phyloP scores from a whole-genome alignment of 2,797 vertebrate genomes.

The Enteromius fasciolatus region DNA sequence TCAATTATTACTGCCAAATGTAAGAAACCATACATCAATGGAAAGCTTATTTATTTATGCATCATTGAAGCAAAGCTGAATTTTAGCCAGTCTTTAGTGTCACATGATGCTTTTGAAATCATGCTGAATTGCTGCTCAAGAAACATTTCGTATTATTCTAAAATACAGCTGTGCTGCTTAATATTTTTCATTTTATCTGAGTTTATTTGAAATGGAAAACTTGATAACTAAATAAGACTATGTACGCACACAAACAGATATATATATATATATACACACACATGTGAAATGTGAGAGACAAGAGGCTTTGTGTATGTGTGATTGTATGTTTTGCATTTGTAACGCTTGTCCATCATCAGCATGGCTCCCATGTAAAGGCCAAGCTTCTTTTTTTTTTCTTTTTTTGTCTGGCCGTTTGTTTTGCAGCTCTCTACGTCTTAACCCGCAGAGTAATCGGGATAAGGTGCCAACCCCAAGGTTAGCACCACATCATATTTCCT shows the following conservation, averaged over 20 bases:
- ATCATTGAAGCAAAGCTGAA: not conserved
- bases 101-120: not conserved
- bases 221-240: too few relatives aligned
- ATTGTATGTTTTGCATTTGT: slow-evolving; percentile 45
- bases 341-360: slow-evolving; percentile 83
- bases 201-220: not conserved
- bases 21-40: too few relatives aligned
- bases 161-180: not conserved
- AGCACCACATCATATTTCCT: slow-evolving; percentile 87
- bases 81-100: not conserved
- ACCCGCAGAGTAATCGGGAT: slow-evolving; percentile 97
- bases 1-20: too few relatives aligned
- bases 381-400: slow-evolving; percentile 87
- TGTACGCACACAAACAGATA: too few relatives aligned
- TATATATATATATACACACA: too few relatives aligned
- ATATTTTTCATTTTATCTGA: not conserved
- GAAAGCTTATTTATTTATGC: too few relatives aligned
- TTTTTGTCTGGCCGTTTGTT: slow-evolving; percentile 93
- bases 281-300: slow-evolving; percentile 53
- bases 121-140: not conserved
- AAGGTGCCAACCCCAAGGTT: slow-evolving; percentile 98
- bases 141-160: not conserved
- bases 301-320: slow-evolving; percentile 26
- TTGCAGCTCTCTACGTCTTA: slow-evolving; percentile 99
- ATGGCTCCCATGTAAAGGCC: slow-evolving; percentile 79